These are phyloP conservation scores for Thereva nobilitata DNA, from an alignment of 2,888 invertebrate genomes.

Conservation along the genomic window DNA sequence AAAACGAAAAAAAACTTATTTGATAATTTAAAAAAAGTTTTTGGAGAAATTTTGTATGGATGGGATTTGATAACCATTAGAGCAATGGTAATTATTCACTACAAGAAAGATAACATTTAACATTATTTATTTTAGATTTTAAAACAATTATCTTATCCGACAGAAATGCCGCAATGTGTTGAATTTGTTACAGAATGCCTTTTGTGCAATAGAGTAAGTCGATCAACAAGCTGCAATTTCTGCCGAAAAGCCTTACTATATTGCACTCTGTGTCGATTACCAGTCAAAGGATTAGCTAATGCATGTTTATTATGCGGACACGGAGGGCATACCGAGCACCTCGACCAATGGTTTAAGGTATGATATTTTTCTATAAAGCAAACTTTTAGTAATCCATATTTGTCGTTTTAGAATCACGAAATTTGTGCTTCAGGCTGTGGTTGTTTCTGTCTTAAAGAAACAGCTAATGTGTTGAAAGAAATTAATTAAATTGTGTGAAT, in stretches of 20 bases:
- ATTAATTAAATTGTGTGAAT: conserved; percentile 25
- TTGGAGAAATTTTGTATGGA: conserved; percentile 85
- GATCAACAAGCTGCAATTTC: conserved; percentile 69
- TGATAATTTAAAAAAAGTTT: conserved; percentile 82
- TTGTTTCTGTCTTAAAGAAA: conserved; percentile 76
- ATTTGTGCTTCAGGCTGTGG: conserved; percentile 92
- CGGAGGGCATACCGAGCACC: conserved; percentile 86
- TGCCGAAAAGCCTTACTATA: conserved; percentile 77
- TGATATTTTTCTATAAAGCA: conserved; percentile 4
- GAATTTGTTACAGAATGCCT: conserved; percentile 76
- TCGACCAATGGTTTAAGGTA: conserved; percentile 77
- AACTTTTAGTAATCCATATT: conserved; percentile 19
- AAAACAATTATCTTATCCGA: conserved; percentile 63
- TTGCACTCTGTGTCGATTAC: conserved; percentile 83
- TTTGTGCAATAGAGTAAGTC: conserved; percentile 68
- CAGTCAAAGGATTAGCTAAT: conserved; percentile 81
- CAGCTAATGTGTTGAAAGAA: conserved; percentile 15
- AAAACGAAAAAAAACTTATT: conserved; percentile 61
- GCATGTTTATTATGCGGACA: conserved; percentile 91
- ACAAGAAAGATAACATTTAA: neutral
- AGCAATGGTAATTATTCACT: conserved; percentile 58
- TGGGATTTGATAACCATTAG: conserved; percentile 81
- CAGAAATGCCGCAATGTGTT: conserved; percentile 65
- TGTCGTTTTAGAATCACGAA: conserved; percentile 63
- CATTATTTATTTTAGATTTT: conserved; percentile 57